Conservation (phyloP, 1,140 invertebrate genomes). For the Apis laboriosa region DNA sequence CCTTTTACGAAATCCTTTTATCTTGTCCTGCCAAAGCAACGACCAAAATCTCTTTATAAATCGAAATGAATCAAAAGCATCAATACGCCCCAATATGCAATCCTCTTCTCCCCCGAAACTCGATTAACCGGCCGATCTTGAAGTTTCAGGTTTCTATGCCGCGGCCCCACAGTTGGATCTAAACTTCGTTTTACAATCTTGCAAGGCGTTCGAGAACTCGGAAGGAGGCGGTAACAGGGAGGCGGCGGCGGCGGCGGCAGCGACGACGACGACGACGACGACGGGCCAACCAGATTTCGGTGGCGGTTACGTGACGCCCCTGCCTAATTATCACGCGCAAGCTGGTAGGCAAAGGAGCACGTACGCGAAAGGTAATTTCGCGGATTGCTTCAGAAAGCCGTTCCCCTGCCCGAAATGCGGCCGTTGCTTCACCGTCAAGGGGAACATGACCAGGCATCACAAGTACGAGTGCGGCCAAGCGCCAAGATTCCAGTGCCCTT, state of each 20-base stretch:
- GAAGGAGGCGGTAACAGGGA: conserved; percentile 37
- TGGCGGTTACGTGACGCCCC: not conserved
- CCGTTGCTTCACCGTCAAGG: conserved; percentile 76
- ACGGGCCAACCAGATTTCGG: not conserved
- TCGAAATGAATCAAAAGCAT: no score
- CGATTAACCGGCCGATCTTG: conserved; percentile 46
- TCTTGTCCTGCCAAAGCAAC: no score
- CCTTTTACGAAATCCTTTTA: no score
- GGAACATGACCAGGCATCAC: conserved; percentile 83
- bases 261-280: no score
- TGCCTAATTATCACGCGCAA: conserved; percentile 50
- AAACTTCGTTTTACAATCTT: conserved; percentile 58
- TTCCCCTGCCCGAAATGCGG: conserved; percentile 77
- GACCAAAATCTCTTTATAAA: no score
- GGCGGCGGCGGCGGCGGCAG: no score
- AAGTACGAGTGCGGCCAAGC: conserved; percentile 87
- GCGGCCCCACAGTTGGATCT: conserved; percentile 57
- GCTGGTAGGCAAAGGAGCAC: conserved; percentile 26
- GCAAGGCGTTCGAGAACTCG: conserved; percentile 47
- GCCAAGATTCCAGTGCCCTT: conserved; percentile 85
- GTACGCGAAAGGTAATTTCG: not conserved
- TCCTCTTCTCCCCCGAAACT: no score
- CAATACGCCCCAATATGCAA: not conserved
- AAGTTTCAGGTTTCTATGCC: conserved; percentile 65
- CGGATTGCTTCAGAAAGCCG: conserved; percentile 49